Base-by-base conservation (phyloP, 2,113 vertebrate genomes). In the Delphinus delphis region DNA sequence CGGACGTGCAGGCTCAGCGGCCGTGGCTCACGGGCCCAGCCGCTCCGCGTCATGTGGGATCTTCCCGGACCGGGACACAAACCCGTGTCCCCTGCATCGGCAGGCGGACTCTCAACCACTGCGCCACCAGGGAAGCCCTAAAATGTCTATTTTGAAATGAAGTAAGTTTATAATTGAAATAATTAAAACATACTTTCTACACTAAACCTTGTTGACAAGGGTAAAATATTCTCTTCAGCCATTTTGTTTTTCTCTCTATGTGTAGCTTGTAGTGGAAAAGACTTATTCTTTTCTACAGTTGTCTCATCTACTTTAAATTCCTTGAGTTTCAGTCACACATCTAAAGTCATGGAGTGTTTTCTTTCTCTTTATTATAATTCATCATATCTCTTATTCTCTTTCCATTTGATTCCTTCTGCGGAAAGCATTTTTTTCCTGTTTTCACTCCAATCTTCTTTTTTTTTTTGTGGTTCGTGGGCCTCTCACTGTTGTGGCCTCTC, bases 101-200 rank as follows among this genome's bases (percentile, higher is more conserved):
- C 47, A 47, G 47, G 47, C 47, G 2, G 47, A 47, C 47, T 47
- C 47, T 47, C 47, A 47, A 47, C 47, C 47, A 47, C 11, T 47
- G 11, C 11, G 11, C 47, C 47, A 47, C 47, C 11, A 47, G 47
- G 47, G 47, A 47, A 47, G 47, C 47, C 11, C 47, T 76, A 50
- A 91, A 95, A 90, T 83, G 63, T 20, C 50, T 71, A 50, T 91
- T 96, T 95, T 88, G 77, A 95, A 97, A 93, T 82, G 47, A 93
- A 94, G 23, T 88, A 63, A 81, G 23, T 83, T 93, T 88, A 71
- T 82, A 44, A 77, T 62, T 93, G 28, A 88, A 77, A 63, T 53
- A 38, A 84, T 95, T 86, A 87, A 92, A 96, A 93, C 85, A 88
- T 86, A 6, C 15, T 96, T 95, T 91, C 36, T 67, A 38, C 7